Conservation (phyloP, 2,113 vertebrate species). For the Epinephelus fuscoguttatus region DNA sequence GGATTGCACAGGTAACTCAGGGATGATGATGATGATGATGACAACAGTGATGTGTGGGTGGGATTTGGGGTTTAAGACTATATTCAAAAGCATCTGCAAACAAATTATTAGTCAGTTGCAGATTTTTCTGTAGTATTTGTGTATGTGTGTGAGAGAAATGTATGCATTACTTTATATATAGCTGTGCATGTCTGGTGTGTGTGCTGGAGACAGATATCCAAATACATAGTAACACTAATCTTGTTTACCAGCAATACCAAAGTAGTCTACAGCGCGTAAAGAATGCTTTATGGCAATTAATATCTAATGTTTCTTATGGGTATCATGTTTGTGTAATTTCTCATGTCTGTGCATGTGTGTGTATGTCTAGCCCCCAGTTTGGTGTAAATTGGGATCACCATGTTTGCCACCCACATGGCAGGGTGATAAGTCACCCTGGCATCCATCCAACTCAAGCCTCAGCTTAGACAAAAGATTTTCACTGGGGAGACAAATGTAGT, state of each 20-base stretch:
- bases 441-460: slow-evolving; percentile 48
- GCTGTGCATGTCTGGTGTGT: background rate
- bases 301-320: background rate
- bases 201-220: background rate
- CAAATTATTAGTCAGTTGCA: background rate
- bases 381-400: slow-evolving; percentile 47
- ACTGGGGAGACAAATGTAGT: slow-evolving; percentile 28
- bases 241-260: background rate
- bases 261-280: background rate
- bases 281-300: background rate
- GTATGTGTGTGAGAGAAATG: background rate
- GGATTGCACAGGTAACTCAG: slow-evolving; percentile 80
- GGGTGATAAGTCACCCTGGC: slow-evolving; percentile 58
- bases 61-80: background rate
- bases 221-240: slow-evolving; percentile 1
- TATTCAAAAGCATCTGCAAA: background rate
- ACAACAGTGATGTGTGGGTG: background rate
- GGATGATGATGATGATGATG: background rate
- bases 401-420: slow-evolving; percentile 52
- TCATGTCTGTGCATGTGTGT: slow-evolving; percentile 3
- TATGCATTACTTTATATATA: background rate
- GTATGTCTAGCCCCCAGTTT: slow-evolving; percentile 18
- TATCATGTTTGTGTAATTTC: slow-evolving; percentile 5
- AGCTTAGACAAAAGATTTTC: slow-evolving; percentile 70
- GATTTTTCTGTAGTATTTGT: background rate